Percentiles rank a stretch among this genome's conserved stretches.
These are phyloP conservation scores for Oscheius sp. DNA, from an alignment of 2,888 invertebrate genomes.

Conservation along the genomic window DNA sequence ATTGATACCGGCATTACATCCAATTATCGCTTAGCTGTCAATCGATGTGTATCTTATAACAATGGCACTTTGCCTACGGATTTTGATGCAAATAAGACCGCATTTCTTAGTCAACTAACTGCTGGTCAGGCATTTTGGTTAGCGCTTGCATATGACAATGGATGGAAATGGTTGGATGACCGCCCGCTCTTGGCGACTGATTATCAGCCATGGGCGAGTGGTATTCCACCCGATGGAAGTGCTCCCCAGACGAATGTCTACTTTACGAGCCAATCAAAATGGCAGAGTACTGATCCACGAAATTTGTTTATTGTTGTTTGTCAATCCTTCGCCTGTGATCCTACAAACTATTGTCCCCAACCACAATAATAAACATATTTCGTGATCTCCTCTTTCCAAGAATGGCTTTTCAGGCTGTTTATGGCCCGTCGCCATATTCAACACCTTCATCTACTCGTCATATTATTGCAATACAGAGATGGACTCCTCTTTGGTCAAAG, in stretches of 20 bases:
- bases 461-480: slow-evolving; percentile 22
- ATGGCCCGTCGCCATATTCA: background rate
- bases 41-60: slow-evolving; percentile 17
- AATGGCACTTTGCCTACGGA: slow-evolving; percentile 20
- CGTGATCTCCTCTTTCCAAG: background rate
- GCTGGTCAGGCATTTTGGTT: too few relatives aligned
- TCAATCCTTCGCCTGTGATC: background rate
- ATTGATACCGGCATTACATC: background rate
- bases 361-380: background rate
- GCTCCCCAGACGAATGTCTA: background rate
- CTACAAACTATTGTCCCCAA: background rate
- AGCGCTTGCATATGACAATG: too few relatives aligned
- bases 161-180: too few relatives aligned
- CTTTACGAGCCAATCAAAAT: background rate
- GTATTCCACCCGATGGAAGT: background rate
- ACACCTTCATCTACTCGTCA: background rate
- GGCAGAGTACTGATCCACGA: background rate
- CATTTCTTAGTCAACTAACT: background rate
- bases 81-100: background rate
- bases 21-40: slow-evolving; percentile 4
- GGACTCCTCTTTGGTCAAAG: slow-evolving; percentile 14
- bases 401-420: background rate
- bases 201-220: slow-evolving; percentile 2
- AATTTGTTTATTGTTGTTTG: background rate
- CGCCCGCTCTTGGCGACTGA: too few relatives aligned